These are phyloP conservation scores for Gadus macrocephalus DNA, from an alignment of 2,113 vertebrate genomes.

Conservation along the genomic window DNA sequence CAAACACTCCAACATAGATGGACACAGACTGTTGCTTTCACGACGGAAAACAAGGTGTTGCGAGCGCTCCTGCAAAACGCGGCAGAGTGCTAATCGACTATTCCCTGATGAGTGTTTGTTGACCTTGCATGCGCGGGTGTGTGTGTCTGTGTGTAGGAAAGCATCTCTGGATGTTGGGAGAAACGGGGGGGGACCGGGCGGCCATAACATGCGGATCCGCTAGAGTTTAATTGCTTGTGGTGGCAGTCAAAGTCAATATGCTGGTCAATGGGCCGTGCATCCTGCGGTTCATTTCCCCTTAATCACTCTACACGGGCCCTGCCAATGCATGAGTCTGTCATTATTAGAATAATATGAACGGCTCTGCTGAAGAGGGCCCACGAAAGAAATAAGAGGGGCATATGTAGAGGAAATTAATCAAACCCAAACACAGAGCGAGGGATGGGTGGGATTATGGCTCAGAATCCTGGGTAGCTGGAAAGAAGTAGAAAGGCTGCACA, in stretches of 20 bases:
- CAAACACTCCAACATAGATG: neutral
- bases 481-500: too few relatives aligned
- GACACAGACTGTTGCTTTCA: conserved; percentile 7
- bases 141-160: conserved; percentile 24
- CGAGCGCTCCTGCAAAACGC: conserved; percentile 6
- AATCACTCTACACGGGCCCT: conserved; percentile 72
- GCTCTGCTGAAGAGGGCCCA: conserved; percentile 30
- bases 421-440: conserved; percentile 24
- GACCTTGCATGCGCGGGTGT: conserved; percentile 30
- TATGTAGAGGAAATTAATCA: conserved; percentile 49
- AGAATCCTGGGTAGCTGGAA: too few relatives aligned
- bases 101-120: conserved; percentile 27
- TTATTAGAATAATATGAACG: conserved; percentile 71
- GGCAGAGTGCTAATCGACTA: conserved; percentile 41
- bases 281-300: conserved; percentile 71
- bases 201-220: conserved; percentile 57
- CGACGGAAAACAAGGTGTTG: conserved; percentile 20
- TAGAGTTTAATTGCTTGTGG: conserved; percentile 75
- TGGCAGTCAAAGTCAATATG: conserved; percentile 76
- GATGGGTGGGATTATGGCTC: too few relatives aligned
- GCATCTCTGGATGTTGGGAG: neutral
- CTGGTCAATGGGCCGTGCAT: conserved; percentile 73
- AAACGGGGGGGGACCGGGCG: conserved; percentile 30
- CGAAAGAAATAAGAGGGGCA: conserved; percentile 36
- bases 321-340: conserved; percentile 69